Evolutionary conservation across 2,888 invertebrate genomes (phyloP).

Genomic region (Agrilus biguttatus): DNA sequence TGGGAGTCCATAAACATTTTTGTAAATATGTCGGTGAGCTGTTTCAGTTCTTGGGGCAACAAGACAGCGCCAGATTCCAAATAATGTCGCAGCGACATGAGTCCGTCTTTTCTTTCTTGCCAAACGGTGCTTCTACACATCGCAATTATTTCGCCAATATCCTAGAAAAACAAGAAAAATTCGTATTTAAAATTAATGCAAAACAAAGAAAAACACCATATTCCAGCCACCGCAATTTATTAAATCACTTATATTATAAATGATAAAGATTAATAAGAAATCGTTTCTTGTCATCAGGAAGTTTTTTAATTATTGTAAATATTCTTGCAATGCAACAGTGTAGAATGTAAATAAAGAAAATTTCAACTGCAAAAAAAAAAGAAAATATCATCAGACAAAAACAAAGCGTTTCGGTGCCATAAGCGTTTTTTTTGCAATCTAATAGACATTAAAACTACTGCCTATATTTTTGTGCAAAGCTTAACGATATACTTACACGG

Average conservation of each 20-base stretch:
- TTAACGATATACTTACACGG: slow-evolving; percentile 25
- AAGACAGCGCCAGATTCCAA: slow-evolving; percentile 54
- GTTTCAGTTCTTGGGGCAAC: slow-evolving; percentile 55
- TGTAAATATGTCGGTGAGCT: slow-evolving; percentile 84
- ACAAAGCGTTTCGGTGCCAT: no score
- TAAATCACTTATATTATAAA: neutral
- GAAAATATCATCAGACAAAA: no score
- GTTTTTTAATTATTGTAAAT: no score
- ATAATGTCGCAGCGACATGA: slow-evolving; percentile 57
- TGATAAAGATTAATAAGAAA: neutral
- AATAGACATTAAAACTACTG: no score
- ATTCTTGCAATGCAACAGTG: no score
- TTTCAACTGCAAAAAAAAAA: no score
- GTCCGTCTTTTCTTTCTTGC: slow-evolving; percentile 91
- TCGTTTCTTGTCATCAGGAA: neutral
- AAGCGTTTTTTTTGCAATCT: no score
- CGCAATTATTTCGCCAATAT: slow-evolving; percentile 72
- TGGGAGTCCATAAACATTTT: slow-evolving; percentile 97
- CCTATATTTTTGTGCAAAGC: neutral
- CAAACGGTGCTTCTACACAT: slow-evolving; percentile 82
- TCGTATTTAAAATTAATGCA: neutral
- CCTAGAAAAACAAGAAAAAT: slow-evolving; percentile 34
- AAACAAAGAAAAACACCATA: neutral
- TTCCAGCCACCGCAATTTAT: neutral
- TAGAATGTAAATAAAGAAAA: no score